Conservation (phyloP, 2,888 invertebrate species). For the Boloria euphrosyne region DNA sequence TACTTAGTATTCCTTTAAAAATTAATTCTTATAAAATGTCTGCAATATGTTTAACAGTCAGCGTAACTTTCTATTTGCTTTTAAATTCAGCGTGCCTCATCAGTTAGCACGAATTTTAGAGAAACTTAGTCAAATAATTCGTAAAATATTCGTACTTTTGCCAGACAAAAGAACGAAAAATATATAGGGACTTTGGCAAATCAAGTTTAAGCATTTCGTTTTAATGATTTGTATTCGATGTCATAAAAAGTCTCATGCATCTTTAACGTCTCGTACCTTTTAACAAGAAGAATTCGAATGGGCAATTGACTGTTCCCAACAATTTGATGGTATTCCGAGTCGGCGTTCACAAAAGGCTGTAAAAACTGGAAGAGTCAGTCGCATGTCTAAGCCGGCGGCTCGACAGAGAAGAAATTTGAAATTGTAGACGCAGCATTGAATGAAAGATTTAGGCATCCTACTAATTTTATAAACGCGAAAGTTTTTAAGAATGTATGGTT, state of each 20-base stretch:
- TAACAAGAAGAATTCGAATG: conserved; percentile 28
- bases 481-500: too few relatives aligned
- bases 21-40: conserved; percentile 5
- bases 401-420: conserved; percentile 19
- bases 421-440: conserved; percentile 16
- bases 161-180: background rate
- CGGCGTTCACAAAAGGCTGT: conserved; percentile 37
- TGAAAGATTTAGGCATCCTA: background rate
- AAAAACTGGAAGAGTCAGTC: conserved; percentile 40
- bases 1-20: too few relatives aligned
- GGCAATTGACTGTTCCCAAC: conserved; percentile 25
- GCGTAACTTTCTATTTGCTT: conserved; percentile 57
- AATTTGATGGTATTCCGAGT: conserved; percentile 33
- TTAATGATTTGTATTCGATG: background rate
- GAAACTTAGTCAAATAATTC: conserved; percentile 31
- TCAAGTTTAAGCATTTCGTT: background rate
- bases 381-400: conserved; percentile 26
- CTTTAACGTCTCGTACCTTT: conserved; percentile 20
- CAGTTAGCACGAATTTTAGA: conserved; percentile 39
- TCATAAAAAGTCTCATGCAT: background rate
- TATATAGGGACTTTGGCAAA: background rate
- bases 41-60: conserved; percentile 30
- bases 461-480: too few relatives aligned
- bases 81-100: conserved; percentile 23
- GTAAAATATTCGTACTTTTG: background rate